Conservation (phyloP, 2,113 vertebrate genomes). For the Poeciliopsis prolifica region DNA sequence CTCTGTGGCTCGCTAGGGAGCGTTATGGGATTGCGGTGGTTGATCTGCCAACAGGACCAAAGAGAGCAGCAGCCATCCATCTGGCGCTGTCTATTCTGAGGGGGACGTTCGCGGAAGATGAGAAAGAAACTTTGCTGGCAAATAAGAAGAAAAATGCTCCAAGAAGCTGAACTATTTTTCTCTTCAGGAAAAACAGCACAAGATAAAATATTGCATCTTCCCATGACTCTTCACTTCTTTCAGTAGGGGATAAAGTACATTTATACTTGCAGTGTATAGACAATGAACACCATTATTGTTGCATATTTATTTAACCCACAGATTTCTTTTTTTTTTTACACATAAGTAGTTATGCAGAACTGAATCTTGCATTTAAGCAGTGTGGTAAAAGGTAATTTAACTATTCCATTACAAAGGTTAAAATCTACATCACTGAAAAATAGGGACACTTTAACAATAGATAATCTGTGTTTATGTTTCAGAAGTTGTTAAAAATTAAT, state of each 20-base stretch:
- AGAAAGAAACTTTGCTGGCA: slow-evolving; percentile 63
- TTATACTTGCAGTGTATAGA: neutral
- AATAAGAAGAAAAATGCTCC: slow-evolving; percentile 22
- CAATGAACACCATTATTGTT: neutral
- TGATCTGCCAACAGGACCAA: slow-evolving; percentile 65
- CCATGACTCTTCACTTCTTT: neutral
- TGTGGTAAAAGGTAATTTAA: neutral
- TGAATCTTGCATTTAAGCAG: neutral
- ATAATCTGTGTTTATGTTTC: neutral
- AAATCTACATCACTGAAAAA: neutral
- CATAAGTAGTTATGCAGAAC: neutral
- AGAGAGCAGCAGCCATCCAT: slow-evolving; percentile 73
- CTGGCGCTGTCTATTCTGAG: slow-evolving; percentile 64
- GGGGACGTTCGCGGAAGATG: slow-evolving; percentile 53
- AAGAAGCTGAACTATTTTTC: slow-evolving; percentile 22
- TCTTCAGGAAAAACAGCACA: slow-evolving; percentile 26
- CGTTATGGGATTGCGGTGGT: slow-evolving; percentile 59
- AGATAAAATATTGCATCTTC: neutral
- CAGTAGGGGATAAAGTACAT: neutral
- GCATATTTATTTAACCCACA: too few relatives aligned
- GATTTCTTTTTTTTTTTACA: neutral
- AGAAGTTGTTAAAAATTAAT: neutral
- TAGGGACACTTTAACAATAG: neutral
- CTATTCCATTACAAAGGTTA: neutral
- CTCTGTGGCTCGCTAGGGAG: slow-evolving; percentile 58